phyloP scores from a whole-genome alignment of 2,113 vertebrate genomes.

The Okapia johnstoni region DNA sequence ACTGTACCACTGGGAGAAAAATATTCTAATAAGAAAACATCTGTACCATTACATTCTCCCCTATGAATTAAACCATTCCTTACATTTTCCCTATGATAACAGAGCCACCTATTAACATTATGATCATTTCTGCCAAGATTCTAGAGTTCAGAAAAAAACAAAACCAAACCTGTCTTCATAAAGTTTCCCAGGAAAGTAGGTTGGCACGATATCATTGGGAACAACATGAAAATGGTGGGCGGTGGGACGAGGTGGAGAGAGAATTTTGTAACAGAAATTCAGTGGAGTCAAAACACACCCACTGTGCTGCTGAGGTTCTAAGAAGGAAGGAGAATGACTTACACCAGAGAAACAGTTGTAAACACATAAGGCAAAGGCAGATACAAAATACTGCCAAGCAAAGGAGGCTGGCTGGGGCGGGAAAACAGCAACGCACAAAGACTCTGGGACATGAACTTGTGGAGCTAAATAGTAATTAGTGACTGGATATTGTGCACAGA shows the following conservation, averaged over 20 bases:
- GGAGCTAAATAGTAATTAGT: slow-evolving; percentile 65
- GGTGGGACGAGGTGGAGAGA: not conserved
- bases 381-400: slow-evolving; percentile 17
- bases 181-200: slow-evolving; percentile 54
- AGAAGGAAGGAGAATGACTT: not conserved
- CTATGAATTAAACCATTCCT: not conserved
- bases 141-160: not conserved
- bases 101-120: slow-evolving; percentile 9
- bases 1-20: not conserved
- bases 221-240: not conserved
- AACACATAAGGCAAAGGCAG: not conserved
- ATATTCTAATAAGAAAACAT: slow-evolving; percentile 12
- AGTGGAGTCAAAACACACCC: slow-evolving; percentile 30
- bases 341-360: slow-evolving; percentile 31
- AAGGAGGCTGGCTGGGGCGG: slow-evolving; percentile 10
- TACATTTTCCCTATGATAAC: slow-evolving; percentile 34
- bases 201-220: slow-evolving; percentile 39
- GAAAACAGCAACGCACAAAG: slow-evolving; percentile 50
- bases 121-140: slow-evolving; percentile 47
- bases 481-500: slow-evolving; percentile 60
- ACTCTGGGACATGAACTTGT: slow-evolving; percentile 17
- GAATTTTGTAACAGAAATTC: slow-evolving; percentile 50
- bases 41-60: not conserved
- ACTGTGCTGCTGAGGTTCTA: slow-evolving; percentile 32
- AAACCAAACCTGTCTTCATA: not conserved